Base-by-base conservation (phyloP, 2,888 invertebrate species). In the Cenopis cana region DNA sequence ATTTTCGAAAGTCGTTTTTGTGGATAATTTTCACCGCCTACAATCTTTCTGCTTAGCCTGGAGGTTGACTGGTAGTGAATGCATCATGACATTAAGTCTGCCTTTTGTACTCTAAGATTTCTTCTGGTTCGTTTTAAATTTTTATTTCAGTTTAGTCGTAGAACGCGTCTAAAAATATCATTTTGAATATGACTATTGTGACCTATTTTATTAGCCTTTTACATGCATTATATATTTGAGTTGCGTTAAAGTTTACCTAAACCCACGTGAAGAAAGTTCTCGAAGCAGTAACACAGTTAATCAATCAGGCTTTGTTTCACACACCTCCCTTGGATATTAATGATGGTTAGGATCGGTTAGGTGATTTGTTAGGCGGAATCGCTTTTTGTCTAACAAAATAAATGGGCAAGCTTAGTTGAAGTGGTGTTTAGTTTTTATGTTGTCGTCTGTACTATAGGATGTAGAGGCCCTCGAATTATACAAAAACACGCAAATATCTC, bases 251-350 rank as follows among this genome's bases (percentile, higher is more conserved):
- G 38, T 64, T 33, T 14, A n/a, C 29, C 29, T 52, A 14, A 18
- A 56, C 59, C 50, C 33, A 57, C 50, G 52, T 46, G 8, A 41
- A 41, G 56, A 57, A 64, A 57, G 49, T 69, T 64, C 49, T 17
- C 18, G 54, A 24, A 24, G 18, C 60, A 36, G 60, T 61, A 50
- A 64, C 69, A 55, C 36, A 61, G 71, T 71, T 71, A 71, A 71
- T 71, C 71, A 71, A 71, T 71, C 71, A 71, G 61, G 55, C 60
- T 67, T 60, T 71, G 71, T 56, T 71, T 56, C 71, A 33, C 68
- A 55, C 68, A 71, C 66, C 69, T 65, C 59, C 50, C 46, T n/a
- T 36, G 29, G 61, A 56, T 71, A 71, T 71, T 71, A 71, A 71
- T 71, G 71, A 67, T 71, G 52, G 59, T 50, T 52, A 69, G 55